These are phyloP conservation scores for Numenius phaeopus DNA, from an alignment of 2,797 vertebrate species.

Conservation along the genomic window DNA sequence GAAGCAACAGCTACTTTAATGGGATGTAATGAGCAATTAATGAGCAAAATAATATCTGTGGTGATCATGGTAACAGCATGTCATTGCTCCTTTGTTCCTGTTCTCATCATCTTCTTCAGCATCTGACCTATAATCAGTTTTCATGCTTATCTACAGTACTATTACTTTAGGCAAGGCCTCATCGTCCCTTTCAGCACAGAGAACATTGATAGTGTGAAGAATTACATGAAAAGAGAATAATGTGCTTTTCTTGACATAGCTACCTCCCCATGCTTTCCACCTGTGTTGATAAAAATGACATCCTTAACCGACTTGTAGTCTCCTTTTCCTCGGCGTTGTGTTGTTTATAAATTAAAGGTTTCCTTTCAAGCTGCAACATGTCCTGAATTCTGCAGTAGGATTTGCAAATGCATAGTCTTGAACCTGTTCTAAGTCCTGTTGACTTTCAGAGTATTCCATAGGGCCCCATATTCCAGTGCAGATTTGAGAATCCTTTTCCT, in stretches of 20 bases:
- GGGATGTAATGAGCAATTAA: constrained; percentile 60
- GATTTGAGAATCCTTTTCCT: neutral
- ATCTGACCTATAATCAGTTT: constrained; percentile 58
- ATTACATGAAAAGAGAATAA: neutral
- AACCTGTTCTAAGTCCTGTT: neutral
- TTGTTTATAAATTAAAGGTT: neutral
- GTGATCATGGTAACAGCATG: constrained; percentile 43
- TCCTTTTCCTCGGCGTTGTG: neutral
- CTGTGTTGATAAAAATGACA: neutral
- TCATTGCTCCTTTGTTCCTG: constrained; percentile 53
- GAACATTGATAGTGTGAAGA: neutral
- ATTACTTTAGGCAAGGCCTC: constrained; percentile 14
- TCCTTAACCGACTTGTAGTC: neutral
- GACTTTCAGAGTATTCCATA: neutral
- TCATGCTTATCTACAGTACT: constrained; percentile 3
- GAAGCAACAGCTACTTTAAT: constrained; percentile 44
- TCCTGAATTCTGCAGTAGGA: neutral
- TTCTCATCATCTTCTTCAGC: constrained; percentile 20
- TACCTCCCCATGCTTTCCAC: neutral
- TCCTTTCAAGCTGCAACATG: neutral
- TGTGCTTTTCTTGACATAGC: neutral
- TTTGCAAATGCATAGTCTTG: accelerated
- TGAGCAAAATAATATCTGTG: constrained; percentile 65
- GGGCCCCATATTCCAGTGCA: neutral
- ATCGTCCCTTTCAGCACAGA: neutral